phyloP scores from a whole-genome alignment of 2,888 invertebrate species.

The Augiades crinisus region DNA sequence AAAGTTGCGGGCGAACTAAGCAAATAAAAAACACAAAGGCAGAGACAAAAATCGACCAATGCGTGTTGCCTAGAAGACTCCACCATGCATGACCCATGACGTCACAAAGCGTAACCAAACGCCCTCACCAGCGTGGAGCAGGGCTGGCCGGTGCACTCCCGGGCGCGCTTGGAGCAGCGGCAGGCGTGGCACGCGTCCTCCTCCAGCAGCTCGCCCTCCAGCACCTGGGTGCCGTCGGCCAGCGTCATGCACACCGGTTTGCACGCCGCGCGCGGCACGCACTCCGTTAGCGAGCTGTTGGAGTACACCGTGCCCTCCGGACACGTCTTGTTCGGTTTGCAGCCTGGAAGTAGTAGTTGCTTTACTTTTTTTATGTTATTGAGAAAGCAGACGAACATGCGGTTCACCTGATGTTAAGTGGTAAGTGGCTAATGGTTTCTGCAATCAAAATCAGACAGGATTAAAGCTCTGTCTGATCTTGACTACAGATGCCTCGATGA shows the following conservation, averaged over 20 bases:
- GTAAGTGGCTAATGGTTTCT: too few relatives aligned
- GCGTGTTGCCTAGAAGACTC: too few relatives aligned
- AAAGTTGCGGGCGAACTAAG: too few relatives aligned
- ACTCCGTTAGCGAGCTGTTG: slow-evolving; percentile 85
- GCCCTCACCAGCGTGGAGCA: slow-evolving; percentile 78
- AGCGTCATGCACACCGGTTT: slow-evolving; percentile 86
- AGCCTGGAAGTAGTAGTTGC: slow-evolving; percentile 75
- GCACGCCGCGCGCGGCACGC: slow-evolving; percentile 88
- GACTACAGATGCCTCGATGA: too few relatives aligned
- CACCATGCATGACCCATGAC: too few relatives aligned
- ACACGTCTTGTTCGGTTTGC: slow-evolving; percentile 86
- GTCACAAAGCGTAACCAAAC: too few relatives aligned
- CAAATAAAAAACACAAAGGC: too few relatives aligned
- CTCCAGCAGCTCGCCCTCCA: slow-evolving; percentile 89
- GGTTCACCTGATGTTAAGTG: too few relatives aligned
- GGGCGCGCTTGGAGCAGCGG: slow-evolving; percentile 85
- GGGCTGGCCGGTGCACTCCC: slow-evolving; percentile 86
- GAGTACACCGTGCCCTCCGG: slow-evolving; percentile 87
- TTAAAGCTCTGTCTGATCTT: too few relatives aligned
- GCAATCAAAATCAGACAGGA: too few relatives aligned
- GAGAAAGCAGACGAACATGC: too few relatives aligned
- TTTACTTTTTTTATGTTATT: not conserved
- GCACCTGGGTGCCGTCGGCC: slow-evolving; percentile 82
- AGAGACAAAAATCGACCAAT: too few relatives aligned
- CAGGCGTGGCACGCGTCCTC: slow-evolving; percentile 92